phyloP scores from a whole-genome alignment of 2,888 invertebrate genomes.

The Eupithecia dodoneata region DNA sequence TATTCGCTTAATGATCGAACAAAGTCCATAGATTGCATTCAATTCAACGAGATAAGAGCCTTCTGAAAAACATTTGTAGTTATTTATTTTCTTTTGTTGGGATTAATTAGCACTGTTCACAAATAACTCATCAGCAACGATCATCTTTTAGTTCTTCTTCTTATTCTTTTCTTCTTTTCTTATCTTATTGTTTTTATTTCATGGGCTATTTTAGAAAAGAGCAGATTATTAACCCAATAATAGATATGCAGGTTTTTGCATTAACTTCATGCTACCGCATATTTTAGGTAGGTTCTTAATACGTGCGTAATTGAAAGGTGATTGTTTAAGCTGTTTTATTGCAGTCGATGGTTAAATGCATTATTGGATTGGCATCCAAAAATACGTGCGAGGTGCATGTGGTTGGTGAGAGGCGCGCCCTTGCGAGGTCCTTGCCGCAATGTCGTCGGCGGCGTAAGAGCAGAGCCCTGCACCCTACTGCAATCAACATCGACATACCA shows the following conservation, averaged over 20 bases:
- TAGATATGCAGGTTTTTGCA: background rate
- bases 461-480: conserved; percentile 46
- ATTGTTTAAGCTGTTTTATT: conserved; percentile 44
- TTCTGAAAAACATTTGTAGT: conserved; percentile 25
- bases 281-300: background rate
- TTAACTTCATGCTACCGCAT: background rate
- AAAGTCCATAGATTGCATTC: conserved; percentile 62
- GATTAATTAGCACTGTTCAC: background rate
- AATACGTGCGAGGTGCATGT: conserved; percentile 61
- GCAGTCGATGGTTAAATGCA: conserved; percentile 57
- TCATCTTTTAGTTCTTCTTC: background rate
- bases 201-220: background rate
- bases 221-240: background rate
- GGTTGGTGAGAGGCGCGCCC: conserved; percentile 78
- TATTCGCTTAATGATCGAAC: conserved; percentile 71
- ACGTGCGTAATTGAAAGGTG: background rate
- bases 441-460: conserved; percentile 68
- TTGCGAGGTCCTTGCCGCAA: conserved; percentile 72
- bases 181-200: background rate
- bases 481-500: conserved; percentile 49
- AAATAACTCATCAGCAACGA: background rate
- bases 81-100: conserved; percentile 15
- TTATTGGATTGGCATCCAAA: conserved; percentile 70
- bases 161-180: too few relatives aligned
- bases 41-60: conserved; percentile 54